Base-by-base conservation (phyloP, 1,140 invertebrate species). In the Eumaeus atala region DNA sequence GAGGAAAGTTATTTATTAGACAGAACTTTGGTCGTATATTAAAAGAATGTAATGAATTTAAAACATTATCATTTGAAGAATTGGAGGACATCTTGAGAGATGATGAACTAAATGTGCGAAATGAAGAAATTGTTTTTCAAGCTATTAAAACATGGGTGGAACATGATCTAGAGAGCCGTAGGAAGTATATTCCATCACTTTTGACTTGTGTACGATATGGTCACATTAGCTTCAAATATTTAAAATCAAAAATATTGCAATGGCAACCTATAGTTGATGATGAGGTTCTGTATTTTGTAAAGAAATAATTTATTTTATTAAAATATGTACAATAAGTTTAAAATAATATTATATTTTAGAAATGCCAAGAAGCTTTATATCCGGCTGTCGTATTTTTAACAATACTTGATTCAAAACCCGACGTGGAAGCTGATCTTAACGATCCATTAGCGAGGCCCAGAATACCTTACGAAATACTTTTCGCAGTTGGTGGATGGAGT, bases 401-500 rank as follows among this genome's bases (percentile, higher is more conserved):
- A n/a, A 72, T 88, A 37, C 68, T 89, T 62, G 84, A 89, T 48
- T 80, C 86, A 0, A 84, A 85, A 21, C 84, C 86, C n/a, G 84
- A 82, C 6, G 77, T 76, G 1, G 90, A 91, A 64, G 77, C 88
- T 10, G 91, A 91, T 59, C 66, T 89, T 1, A 88, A 88, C 57
- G 89, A 91, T 66, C 89, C 89, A 1, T 63, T 92, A 3, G 83
- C 89, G 11, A 76, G 91, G 42, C 92, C 92, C 0, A 72, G 93
- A 52, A 89, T 93, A 38, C 93, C 93, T 0, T 89, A 91, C 59
- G 91, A 93, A 67, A 89, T 94, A 48, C 69, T 94, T 1, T 94
- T 94, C 68, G 91, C 91, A 6, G 89, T 94, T 48, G 92, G 92
- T 14, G 94, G 94, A 5, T 96, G 94, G 94, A 94, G 91, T 65